These are phyloP conservation scores for Abrostola triplasia DNA, from an alignment of 2,888 invertebrate species.

Conservation along the genomic window DNA sequence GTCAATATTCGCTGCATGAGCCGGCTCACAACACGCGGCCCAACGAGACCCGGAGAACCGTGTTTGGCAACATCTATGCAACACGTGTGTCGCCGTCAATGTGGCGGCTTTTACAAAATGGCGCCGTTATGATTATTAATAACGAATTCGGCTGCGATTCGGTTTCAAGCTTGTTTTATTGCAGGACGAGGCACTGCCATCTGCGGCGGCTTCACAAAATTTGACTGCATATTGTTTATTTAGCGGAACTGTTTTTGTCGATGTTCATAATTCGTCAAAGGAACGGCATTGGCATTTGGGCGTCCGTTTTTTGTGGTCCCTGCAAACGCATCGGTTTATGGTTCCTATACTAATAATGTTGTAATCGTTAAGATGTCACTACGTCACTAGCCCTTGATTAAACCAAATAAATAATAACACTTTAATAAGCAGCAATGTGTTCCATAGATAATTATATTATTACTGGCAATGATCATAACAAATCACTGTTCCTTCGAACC, in stretches of 20 bases:
- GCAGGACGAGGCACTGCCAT: conserved; percentile 77
- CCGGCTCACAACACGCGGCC: too few relatives aligned
- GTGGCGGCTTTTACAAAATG: conserved; percentile 76
- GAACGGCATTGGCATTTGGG: conserved; percentile 53
- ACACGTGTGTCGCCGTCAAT: conserved; percentile 65
- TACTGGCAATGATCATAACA: conserved; percentile 28
- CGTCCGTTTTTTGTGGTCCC: conserved; percentile 45
- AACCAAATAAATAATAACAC: too few relatives aligned
- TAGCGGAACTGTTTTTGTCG: conserved; percentile 79
- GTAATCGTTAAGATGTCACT: conserved; percentile 25
- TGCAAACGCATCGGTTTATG: conserved; percentile 43
- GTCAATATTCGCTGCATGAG: background rate
- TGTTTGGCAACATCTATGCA: conserved; percentile 55
- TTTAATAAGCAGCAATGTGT: conserved; percentile 9
- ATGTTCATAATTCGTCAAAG: conserved; percentile 63
- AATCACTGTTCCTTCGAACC: conserved; percentile 27
- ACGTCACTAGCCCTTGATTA: conserved; percentile 3
- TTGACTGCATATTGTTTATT: conserved; percentile 78
- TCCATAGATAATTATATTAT: conserved; percentile 7
- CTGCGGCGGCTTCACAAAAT: conserved; percentile 79
- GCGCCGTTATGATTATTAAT: conserved; percentile 87
- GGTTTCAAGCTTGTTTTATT: conserved; percentile 81
- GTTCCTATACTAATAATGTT: conserved; percentile 36
- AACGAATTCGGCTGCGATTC: conserved; percentile 80
- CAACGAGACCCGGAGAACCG: conserved; percentile 14